phyloP scores from a whole-genome alignment of 1,140 invertebrate species.

The Pachypeltis micranthus region DNA sequence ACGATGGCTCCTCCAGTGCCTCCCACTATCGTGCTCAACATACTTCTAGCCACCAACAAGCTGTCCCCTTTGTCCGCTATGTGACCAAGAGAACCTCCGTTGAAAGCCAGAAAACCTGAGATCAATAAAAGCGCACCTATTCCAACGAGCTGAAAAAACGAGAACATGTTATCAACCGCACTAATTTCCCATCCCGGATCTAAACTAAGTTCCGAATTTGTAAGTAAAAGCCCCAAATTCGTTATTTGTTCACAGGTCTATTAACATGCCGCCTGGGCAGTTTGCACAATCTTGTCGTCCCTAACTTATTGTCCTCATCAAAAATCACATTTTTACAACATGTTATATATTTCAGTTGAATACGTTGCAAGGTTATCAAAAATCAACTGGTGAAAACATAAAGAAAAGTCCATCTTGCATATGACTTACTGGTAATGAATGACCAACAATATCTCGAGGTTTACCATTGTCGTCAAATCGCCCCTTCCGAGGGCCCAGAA shows the following conservation, averaged over 20 bases:
- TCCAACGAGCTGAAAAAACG: constrained; percentile 39
- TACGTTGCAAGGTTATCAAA: neutral
- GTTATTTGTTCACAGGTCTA: too few relatives aligned
- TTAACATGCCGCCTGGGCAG: too few relatives aligned
- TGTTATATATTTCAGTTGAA: neutral
- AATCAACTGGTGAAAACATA: neutral
- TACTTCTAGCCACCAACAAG: constrained; percentile 34
- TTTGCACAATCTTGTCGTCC: too few relatives aligned
- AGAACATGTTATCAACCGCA: too few relatives aligned
- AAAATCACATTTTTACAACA: neutral
- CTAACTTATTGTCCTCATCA: too few relatives aligned
- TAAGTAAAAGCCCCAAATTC: neutral
- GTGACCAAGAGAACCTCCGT: constrained; percentile 41
- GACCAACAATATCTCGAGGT: constrained; percentile 30
- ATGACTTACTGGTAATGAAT: constrained; percentile 39
- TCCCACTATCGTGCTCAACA: constrained; percentile 43
- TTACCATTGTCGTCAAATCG: constrained; percentile 31
- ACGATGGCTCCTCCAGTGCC: constrained; percentile 38
- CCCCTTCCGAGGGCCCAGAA: constrained; percentile 40
- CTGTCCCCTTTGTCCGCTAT: constrained; percentile 39
- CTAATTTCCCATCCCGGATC: too few relatives aligned
- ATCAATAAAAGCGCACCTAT: constrained; percentile 45
- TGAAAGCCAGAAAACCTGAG: constrained; percentile 48
- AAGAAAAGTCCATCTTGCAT: neutral
- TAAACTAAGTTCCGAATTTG: too few relatives aligned